Evolutionary conservation across 2,113 vertebrate genomes (phyloP).

Genomic region (Acanthochromis polyacanthus): DNA sequence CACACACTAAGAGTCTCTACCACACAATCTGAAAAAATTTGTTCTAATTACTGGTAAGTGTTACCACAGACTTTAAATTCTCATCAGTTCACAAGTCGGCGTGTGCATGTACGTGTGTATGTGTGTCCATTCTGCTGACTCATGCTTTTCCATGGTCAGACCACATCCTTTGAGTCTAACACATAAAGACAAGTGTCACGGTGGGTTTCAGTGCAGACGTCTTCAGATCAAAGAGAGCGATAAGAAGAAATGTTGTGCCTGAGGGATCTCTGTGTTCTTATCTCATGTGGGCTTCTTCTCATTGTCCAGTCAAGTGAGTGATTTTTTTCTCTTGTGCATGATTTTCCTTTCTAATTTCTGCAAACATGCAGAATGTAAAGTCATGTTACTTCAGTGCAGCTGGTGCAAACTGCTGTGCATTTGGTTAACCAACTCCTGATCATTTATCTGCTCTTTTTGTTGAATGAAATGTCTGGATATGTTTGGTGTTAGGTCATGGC

Average conservation of each 20-base stretch:
- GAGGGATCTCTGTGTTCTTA: neutral
- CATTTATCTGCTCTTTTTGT: neutral
- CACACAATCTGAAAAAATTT: neutral
- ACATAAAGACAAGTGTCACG: slow-evolving; percentile 31
- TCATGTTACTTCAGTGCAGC: neutral
- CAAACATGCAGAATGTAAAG: neutral
- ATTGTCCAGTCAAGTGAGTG: slow-evolving; percentile 59
- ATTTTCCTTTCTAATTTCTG: no score
- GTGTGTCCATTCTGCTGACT: slow-evolving; percentile 26
- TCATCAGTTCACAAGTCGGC: neutral
- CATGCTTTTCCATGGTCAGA: slow-evolving; percentile 33
- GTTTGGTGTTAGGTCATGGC: slow-evolving; percentile 55
- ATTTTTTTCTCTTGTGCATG: no score
- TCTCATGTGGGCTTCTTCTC: slow-evolving; percentile 33
- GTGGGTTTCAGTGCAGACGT: neutral
- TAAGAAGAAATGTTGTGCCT: slow-evolving; percentile 38
- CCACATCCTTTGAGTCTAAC: slow-evolving; percentile 62
- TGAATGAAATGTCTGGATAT: neutral
- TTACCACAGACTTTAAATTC: neutral
- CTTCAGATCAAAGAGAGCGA: slow-evolving; percentile 14
- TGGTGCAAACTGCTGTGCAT: no score
- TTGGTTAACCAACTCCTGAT: neutral
- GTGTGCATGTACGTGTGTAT: no score
- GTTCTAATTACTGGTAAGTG: slow-evolving; percentile 18
- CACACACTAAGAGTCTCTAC: no score